phyloP scores from a whole-genome alignment of 37 sponge, comb jelly and placozoan genomes.

The Cliona cf. orientalis region DNA sequence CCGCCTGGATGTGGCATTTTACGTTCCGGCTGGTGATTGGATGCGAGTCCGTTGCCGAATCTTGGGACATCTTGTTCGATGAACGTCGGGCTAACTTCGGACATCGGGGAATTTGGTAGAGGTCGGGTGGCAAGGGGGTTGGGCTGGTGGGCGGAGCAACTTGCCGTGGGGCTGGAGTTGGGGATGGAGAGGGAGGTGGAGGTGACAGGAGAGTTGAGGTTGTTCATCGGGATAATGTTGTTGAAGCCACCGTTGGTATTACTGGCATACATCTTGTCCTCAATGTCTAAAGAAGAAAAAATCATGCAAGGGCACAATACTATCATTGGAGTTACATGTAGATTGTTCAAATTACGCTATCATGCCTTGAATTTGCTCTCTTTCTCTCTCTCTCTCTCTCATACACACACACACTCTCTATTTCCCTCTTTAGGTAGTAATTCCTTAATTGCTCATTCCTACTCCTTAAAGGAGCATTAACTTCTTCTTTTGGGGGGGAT shows the following conservation, averaged over 20 bases:
- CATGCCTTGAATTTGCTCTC: no score
- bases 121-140: neutral
- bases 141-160: neutral
- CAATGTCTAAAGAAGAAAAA: slow-evolving; percentile 14
- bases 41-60: neutral
- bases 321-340: no score
- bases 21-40: neutral
- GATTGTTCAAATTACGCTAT: no score
- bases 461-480: no score
- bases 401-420: no score
- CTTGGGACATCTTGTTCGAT: neutral
- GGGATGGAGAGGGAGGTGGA: neutral
- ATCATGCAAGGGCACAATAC: no score
- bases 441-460: no score
- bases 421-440: no score
- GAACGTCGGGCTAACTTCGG: neutral
- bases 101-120: neutral
- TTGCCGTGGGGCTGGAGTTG: no score
- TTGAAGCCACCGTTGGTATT: slow-evolving; percentile 1
- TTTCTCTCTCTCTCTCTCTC: no score
- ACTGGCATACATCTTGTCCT: no score
- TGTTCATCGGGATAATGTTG: slow-evolving; percentile 2
- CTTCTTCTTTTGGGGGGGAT: no score
- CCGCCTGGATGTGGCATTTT: slow-evolving; percentile 20
- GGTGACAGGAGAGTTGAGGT: slow-evolving; percentile 1